phyloP scores from a whole-genome alignment of 2,797 vertebrate species.

The Ctenopoma kingsleyae region DNA sequence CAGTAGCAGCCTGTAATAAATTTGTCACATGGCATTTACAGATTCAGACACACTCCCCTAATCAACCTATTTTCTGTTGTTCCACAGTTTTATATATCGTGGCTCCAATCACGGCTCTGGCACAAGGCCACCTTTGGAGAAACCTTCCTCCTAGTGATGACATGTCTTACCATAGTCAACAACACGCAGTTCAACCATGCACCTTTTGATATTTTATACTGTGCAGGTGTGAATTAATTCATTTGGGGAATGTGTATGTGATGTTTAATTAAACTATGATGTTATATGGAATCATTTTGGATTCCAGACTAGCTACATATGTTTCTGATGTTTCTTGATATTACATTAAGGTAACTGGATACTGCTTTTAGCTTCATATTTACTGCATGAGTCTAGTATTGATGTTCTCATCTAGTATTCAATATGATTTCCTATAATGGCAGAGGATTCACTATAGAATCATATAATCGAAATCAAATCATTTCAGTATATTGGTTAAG shows the following conservation, averaged over 20 bases:
- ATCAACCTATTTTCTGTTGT: slow-evolving; percentile 69
- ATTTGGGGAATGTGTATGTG: background rate
- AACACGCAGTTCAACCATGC: background rate
- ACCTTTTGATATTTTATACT: slow-evolving; percentile 7
- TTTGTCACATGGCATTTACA: slow-evolving; percentile 66
- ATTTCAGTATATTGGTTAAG: background rate
- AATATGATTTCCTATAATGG: background rate
- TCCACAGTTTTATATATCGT: slow-evolving; percentile 67
- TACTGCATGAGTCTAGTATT: background rate
- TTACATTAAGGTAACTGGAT: background rate
- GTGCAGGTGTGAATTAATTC: background rate
- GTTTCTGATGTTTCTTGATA: background rate
- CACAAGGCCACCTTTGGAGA: slow-evolving; percentile 49
- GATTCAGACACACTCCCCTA: slow-evolving; percentile 41
- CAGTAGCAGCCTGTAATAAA: slow-evolving; percentile 44
- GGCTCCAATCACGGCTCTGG: slow-evolving; percentile 63
- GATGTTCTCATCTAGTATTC: background rate
- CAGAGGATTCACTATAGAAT: slow-evolving; percentile 4
- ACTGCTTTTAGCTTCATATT: background rate
- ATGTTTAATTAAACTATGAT: slow-evolving; percentile 17
- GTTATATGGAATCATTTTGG: slow-evolving; percentile 5
- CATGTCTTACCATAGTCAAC: slow-evolving; percentile 25
- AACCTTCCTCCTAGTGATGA: slow-evolving; percentile 32
- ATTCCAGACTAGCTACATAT: background rate
- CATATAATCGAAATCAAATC: background rate